phyloP scores from a whole-genome alignment of 2,797 vertebrate genomes.

The Schizopygopsis pylzovi region DNA sequence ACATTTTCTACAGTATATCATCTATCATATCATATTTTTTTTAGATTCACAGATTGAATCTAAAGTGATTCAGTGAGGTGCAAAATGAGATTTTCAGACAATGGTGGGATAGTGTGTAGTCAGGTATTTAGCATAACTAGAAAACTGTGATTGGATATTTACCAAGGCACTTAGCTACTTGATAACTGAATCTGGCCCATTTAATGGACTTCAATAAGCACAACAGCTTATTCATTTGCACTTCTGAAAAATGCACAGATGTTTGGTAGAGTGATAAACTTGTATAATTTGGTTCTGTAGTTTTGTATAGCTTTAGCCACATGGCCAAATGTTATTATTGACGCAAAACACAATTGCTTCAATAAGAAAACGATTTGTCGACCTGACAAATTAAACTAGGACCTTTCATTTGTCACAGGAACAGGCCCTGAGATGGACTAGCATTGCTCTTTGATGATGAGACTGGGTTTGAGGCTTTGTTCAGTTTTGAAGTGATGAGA shows the following conservation, averaged over 20 bases:
- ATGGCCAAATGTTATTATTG: neutral
- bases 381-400: slow-evolving; percentile 3
- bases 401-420: slow-evolving; percentile 19
- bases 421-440: slow-evolving; percentile 3
- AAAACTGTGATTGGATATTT: slow-evolving; percentile 40
- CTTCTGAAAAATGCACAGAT: neutral
- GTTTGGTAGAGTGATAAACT: neutral
- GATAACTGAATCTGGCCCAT: slow-evolving; percentile 39
- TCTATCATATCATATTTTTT: slow-evolving; percentile 17
- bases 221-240: slow-evolving; percentile 11
- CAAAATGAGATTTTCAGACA: slow-evolving; percentile 55
- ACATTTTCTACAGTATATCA: slow-evolving; percentile 19
- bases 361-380: neutral
- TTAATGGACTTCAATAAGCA: slow-evolving; percentile 25
- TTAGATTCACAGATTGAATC: slow-evolving; percentile 36
- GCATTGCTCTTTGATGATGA: slow-evolving; percentile 7
- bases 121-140: slow-evolving; percentile 40
- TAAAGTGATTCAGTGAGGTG: slow-evolving; percentile 51
- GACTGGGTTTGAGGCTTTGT: neutral
- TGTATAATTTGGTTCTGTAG: neutral
- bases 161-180: slow-evolving; percentile 23
- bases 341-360: slow-evolving; percentile 12
- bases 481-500: neutral
- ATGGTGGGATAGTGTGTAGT: slow-evolving; percentile 46
- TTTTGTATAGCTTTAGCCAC: neutral